Percentiles rank a stretch among this genome's conserved stretches.
Conservation (phyloP, 2,113 vertebrate species). For the Trinectes maculatus region DNA sequence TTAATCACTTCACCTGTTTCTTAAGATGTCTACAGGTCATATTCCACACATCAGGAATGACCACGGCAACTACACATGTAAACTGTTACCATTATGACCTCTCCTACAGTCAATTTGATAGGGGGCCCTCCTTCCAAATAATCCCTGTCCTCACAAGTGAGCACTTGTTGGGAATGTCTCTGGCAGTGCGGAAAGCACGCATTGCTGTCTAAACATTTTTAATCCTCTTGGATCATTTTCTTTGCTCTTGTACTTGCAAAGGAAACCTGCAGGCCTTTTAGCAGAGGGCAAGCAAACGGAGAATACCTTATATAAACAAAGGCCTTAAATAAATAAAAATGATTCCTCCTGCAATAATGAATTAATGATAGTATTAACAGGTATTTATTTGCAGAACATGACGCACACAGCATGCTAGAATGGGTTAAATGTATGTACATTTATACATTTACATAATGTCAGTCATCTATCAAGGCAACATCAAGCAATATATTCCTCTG, state of each 20-base stretch:
- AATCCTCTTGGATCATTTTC: slow-evolving; percentile 15
- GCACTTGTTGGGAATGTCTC: slow-evolving; percentile 72
- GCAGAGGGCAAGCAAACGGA: too few relatives aligned
- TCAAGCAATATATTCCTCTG: neutral
- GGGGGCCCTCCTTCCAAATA: slow-evolving; percentile 25
- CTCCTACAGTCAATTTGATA: slow-evolving; percentile 41
- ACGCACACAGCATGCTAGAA: neutral
- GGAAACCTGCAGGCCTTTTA: neutral
- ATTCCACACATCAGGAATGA: neutral
- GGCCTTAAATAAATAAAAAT: neutral
- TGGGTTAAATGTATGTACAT: neutral
- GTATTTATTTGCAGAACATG: neutral
- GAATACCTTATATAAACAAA: too few relatives aligned
- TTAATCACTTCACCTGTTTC: neutral
- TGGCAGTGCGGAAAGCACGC: slow-evolving; percentile 29
- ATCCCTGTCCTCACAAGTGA: slow-evolving; percentile 56
- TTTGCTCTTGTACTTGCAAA: neutral
- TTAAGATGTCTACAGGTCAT: neutral
- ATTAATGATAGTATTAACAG: neutral
- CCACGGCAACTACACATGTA: slow-evolving; percentile 3
- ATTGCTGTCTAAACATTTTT: slow-evolving; percentile 36
- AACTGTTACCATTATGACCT: slow-evolving; percentile 36
- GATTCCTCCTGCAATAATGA: neutral
- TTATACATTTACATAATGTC: neutral
- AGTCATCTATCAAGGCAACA: neutral